Percentiles rank a stretch among this genome's conserved stretches.
Conservation (phyloP, 2,797 vertebrate genomes). For the Ceyx erithaca region DNA sequence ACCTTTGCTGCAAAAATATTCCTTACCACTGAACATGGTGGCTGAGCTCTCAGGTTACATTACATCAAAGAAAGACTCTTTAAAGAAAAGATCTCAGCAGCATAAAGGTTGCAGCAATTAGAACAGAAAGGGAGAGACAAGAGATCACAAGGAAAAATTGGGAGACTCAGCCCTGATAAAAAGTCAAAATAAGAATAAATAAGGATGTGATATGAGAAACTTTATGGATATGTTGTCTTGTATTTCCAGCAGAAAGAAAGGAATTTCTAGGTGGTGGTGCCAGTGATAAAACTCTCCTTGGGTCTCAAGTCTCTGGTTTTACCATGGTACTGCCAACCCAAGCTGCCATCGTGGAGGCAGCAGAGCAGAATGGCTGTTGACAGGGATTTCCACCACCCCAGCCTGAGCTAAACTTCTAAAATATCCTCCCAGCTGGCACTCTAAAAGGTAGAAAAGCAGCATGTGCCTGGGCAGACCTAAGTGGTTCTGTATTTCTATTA, state of each 20-base stretch:
- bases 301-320: neutral
- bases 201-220: neutral
- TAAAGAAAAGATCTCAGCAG: neutral
- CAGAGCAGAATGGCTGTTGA: neutral
- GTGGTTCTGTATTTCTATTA: neutral
- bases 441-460: neutral
- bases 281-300: neutral
- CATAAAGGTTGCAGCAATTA: neutral
- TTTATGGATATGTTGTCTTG: neutral
- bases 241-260: neutral
- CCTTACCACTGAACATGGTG: neutral
- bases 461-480: fast-evolving
- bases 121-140: neutral
- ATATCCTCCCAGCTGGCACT: neutral
- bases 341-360: neutral
- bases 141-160: neutral
- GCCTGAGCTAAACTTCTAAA: neutral
- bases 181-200: neutral
- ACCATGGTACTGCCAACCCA: neutral
- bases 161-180: neutral
- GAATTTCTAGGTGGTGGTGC: neutral
- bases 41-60: conserved; percentile 43
- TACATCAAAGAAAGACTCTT: conserved; percentile 18
- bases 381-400: neutral
- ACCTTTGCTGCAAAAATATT: conserved; percentile 18